Conservation (phyloP, 2,113 vertebrate genomes). For the Miniopterus natalensis region DNA sequence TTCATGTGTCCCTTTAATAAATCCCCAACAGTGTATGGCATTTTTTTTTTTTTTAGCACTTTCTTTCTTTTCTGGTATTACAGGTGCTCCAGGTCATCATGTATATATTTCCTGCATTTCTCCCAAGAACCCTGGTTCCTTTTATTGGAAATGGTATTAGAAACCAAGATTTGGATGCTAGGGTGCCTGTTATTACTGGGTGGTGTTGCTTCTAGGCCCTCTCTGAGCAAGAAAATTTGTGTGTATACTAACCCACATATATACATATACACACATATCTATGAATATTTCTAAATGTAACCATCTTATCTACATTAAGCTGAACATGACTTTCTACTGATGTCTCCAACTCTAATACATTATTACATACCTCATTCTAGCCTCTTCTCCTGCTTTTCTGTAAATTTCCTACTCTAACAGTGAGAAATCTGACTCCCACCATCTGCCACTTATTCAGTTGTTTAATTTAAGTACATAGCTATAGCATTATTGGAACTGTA, state of each 20-base stretch:
- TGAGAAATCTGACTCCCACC: background rate
- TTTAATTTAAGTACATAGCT: conserved; percentile 5
- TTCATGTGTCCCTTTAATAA: background rate
- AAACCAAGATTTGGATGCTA: background rate
- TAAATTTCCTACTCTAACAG: background rate
- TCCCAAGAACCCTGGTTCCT: background rate
- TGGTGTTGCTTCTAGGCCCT: background rate
- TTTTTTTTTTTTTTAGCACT: background rate
- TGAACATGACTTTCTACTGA: background rate
- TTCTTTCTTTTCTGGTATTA: conserved; percentile 1
- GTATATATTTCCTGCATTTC: conserved; percentile 38
- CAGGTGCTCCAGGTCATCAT: background rate
- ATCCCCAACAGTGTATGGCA: background rate
- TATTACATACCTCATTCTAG: background rate
- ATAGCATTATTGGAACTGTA: conserved; percentile 7
- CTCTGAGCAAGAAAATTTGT: conserved; percentile 31
- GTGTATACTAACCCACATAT: background rate
- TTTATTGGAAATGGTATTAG: conserved; percentile 39
- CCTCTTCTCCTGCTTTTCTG: background rate
- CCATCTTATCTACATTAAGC: conserved; percentile 23
- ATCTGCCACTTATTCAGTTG: conserved; percentile 24
- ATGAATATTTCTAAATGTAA: background rate
- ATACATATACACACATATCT: background rate
- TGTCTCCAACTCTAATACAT: background rate
- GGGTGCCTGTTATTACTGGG: background rate